Evolutionary conservation across 2,113 vertebrate species (phyloP), one percentile per base, ranked within the genome.

Genomic region (Podocnemis expansa): DNA sequence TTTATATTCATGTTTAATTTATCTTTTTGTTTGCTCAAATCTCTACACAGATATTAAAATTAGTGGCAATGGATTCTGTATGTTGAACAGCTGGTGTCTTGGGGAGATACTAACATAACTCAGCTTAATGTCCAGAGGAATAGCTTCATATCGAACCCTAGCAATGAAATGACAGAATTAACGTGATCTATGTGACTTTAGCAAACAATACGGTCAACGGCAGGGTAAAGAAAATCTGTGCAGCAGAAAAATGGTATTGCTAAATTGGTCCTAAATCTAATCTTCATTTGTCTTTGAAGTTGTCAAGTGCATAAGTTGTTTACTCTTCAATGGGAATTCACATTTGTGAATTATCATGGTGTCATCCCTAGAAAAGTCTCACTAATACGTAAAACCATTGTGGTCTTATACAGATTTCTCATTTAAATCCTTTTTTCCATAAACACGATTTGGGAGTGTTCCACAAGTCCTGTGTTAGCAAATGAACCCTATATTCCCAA

Each of bases 251-350:
- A 87, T 84, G 55, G 58, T 24, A 89, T 94, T 92, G 63, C 16
- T 85, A 29, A 78, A 3, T 67, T 91, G 11, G 8, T 82, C 8
- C n/a, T 76, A 85, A 54, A 24, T n/a, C 22, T 89, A 45, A 73
- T 94, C 63, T 89, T 75, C 81, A 1, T 89, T 75, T 84, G 29
- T 9, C 22, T 94, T 93, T 21, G 63, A 9, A 88, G 3, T 67
- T 90, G 7, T 80, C 24, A 56, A 55, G 27, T 78, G 67, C 38
- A 94, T 89, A 78, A 87, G 27, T 19, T 54, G 41, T 92, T 95
- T 41, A 13, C 58, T 86, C 52, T 97, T 83, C 93, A 94, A 67
- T 38, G 13, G 8, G 34, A 84, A 86, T 84, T 96, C 94, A 84
- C 75, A 11, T 6, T 11, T 6, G 6, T 52, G 41, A 84, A 93